Base-by-base conservation (phyloP, 2,113 vertebrate genomes). In the Silurus meridionalis region DNA sequence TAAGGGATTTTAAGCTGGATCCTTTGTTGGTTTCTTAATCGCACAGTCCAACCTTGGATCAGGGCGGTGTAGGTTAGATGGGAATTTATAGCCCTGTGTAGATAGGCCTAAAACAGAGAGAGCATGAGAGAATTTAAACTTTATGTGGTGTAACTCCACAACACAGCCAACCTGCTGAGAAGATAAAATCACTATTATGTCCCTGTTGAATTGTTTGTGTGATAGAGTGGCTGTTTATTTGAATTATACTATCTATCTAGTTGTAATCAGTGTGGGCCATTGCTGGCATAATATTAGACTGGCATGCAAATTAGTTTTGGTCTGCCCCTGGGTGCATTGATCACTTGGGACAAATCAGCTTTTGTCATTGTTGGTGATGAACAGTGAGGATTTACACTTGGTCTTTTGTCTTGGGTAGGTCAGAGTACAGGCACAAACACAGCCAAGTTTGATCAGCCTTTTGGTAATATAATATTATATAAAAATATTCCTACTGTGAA, bases 1-100 rank as follows among this genome's bases (percentile, higher is more conserved):
- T 55, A 63, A 46, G 28, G 63, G 75, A 85, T 80, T 85, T 37
- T 80, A 66, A 80, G 19, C n/a, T 52, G 5, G 52, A 9, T 37
- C 25, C 7, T 46, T 69, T 53, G n/a, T 50, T 63, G 8, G 10
- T 14, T 46, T 55, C 52, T 79, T 52, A 80, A 64, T 58, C 6
- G 5, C n/a, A 48, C 67, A 83, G 66, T 46, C 25, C 82, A 17
- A 37, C 61, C 61, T 52, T 82, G 57, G 37, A 71, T 25, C 67
- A 78, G 25, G n/a, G 50, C 46, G 13, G 58, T 37, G 50, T 17
- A 66, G 67, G 25, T 71, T 58, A 46, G 25, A 21, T 55, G 11
- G 48, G 61, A 63, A 85, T 85, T 57, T 85, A 85, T 57, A 61
- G 60, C 60, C 2, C n/a, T 67, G 74, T 0, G 9, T 15, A 10